Base-by-base conservation (phyloP, 2,797 vertebrate species). In the Ctenopoma kingsleyae region DNA sequence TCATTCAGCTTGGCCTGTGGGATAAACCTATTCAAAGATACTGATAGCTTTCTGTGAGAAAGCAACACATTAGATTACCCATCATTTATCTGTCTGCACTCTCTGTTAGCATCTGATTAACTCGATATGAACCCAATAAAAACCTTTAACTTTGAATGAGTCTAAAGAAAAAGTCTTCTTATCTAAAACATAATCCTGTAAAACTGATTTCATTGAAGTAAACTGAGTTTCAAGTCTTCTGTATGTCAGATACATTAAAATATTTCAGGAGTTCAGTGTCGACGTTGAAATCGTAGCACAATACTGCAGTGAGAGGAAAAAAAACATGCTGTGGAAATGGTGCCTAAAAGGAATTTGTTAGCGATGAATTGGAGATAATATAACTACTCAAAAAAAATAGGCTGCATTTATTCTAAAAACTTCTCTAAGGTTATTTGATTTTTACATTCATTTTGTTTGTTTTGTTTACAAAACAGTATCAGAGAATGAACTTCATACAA, bases 41-140 rank as follows among this genome's bases (percentile, higher is more conserved):
- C 84, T 82, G 87, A 92, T 92, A 85, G 85, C 76, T 80, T 85
- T 88, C 85, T 82, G 71, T 90, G 81, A 84, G 85, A 91, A 85
- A 70, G 86, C 80, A 85, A 80, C 87, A 81, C 84, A 84, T 91
- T 86, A 90, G 84, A 90, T 84, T 78, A 84, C 82, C 67, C 85
- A 84, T 90, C 87, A 78, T 90, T 91, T 91, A 91, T 93, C 85
- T 82, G 66, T 78, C 81, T 67, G 56, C 70, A 52, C 69, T 79
- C 81, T 81, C 83, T 86, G 73, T 79, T 80, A 71, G 75, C 72
- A 79, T 90, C 82, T 89, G 74, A 90, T 91, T 76, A 67, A 86
- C 72, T 72, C 78, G 43, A 82, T 88, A 67, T 5, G 32, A 58
- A 85, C 66, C 72, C 87, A 85, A 90, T 85, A 59, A 78, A 30